Conservation (phyloP, 2,888 invertebrate species). For the Leucoptera coffeella region DNA sequence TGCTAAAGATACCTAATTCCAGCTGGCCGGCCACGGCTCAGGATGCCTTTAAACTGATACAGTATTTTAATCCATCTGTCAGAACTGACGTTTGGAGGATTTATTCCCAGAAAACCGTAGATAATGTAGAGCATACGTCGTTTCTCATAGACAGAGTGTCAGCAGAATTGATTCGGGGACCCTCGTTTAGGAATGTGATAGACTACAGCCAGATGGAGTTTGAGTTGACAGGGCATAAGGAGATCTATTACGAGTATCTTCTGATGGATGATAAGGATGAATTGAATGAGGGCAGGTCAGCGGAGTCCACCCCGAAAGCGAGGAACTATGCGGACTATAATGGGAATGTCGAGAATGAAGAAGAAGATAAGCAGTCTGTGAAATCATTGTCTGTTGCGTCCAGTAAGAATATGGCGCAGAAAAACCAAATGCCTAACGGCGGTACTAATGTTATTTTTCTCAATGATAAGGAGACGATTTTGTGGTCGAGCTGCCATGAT, state of each 20-base stretch:
- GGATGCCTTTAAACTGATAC: conserved; percentile 32
- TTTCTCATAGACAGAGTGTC: conserved; percentile 32
- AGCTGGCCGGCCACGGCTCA: conserved; percentile 29
- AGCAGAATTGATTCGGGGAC: conserved; percentile 31
- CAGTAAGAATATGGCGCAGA: neutral
- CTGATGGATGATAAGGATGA: conserved; percentile 24
- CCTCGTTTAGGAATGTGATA: conserved; percentile 30
- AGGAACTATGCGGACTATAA: too few species aligned
- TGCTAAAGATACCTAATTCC: conserved; percentile 22
- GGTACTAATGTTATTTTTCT: neutral
- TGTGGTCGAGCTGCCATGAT: conserved; percentile 13
- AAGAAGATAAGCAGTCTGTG: neutral
- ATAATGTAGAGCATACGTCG: conserved; percentile 21
- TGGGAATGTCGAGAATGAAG: neutral
- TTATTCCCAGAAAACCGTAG: conserved; percentile 21
- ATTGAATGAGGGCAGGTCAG: conserved; percentile 22
- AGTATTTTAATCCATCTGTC: conserved; percentile 33
- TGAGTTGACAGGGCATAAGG: conserved; percentile 29
- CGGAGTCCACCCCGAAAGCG: conserved; percentile 28
- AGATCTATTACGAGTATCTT: conserved; percentile 32
- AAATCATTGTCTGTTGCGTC: neutral
- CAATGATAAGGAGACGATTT: conserved; percentile 18
- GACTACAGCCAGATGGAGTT: conserved; percentile 37
- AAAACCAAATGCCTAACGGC: neutral
- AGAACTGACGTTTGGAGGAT: conserved; percentile 29